Evolutionary conservation across 1,140 invertebrate species (phyloP).

Genomic region (Drosophila subobscura): DNA sequence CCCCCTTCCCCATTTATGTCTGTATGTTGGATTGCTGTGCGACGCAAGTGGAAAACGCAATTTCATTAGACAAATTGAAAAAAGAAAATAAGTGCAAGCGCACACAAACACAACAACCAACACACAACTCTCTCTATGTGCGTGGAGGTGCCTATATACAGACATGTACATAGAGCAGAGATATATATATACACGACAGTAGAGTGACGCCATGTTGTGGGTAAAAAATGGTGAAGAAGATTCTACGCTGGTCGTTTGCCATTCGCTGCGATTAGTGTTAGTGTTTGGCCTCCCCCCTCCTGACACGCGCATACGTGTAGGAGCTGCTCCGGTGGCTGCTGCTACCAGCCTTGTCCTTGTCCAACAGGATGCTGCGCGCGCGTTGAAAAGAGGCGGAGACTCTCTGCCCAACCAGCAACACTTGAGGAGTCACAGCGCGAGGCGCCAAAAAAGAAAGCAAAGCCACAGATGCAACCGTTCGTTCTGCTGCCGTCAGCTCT

Average conservation of each 20-base stretch:
- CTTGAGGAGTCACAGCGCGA: slow-evolving; percentile 32
- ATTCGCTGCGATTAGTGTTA: slow-evolving; percentile 57
- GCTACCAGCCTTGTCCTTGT: slow-evolving; percentile 37
- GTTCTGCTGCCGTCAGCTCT: background rate
- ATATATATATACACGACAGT: slow-evolving; percentile 10
- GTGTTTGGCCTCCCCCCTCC: slow-evolving; percentile 35
- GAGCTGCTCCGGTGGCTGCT: slow-evolving; percentile 16
- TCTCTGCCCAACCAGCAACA: slow-evolving; percentile 50
- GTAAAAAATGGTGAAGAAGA: slow-evolving; percentile 28
- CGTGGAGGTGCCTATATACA: slow-evolving; percentile 9
- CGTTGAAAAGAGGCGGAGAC: slow-evolving; percentile 83
- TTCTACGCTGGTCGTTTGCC: slow-evolving; percentile 53
- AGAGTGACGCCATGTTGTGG: slow-evolving; percentile 71
- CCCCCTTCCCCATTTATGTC: slow-evolving; percentile 21
- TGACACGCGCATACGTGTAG: slow-evolving; percentile 68
- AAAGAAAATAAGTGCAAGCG: slow-evolving; percentile 80
- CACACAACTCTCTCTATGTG: slow-evolving; percentile 7
- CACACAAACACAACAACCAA: slow-evolving; percentile 38
- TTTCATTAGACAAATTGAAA: slow-evolving; percentile 83
- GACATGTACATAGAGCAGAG: slow-evolving; percentile 7
- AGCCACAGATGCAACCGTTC: slow-evolving; percentile 38
- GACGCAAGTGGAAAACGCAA: slow-evolving; percentile 79
- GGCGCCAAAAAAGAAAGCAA: slow-evolving; percentile 40
- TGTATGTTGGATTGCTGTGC: slow-evolving; percentile 28
- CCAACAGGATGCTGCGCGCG: slow-evolving; percentile 76